These are phyloP conservation scores for Sympetrum striolatum DNA, from an alignment of 2,888 invertebrate species.

Conservation along the genomic window DNA sequence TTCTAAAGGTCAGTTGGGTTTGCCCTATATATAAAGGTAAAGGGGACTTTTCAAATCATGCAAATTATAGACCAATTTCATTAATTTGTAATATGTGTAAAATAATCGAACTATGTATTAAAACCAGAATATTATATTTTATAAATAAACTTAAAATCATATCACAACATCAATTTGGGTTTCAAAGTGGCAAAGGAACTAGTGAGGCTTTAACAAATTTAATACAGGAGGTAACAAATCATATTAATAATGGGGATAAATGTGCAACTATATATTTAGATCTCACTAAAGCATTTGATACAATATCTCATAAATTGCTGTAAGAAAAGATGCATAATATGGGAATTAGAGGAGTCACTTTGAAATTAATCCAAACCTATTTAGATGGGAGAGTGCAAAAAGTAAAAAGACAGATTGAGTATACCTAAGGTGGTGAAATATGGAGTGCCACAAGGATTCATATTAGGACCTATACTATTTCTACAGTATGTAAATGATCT, in stretches of 20 bases:
- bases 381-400: too few species aligned
- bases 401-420: neutral
- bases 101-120: too few species aligned
- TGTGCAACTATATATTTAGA: neutral
- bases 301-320: neutral
- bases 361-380: neutral
- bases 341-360: neutral
- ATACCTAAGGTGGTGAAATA: neutral
- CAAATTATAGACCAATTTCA: too few species aligned
- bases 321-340: neutral
- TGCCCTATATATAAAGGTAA: too few species aligned
- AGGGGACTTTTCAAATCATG: too few species aligned
- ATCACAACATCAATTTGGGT: neutral
- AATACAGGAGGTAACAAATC: neutral
- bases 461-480: neutral
- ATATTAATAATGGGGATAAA: neutral
- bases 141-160: too few species aligned
- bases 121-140: too few species aligned
- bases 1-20: too few species aligned
- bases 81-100: too few species aligned
- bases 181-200: neutral
- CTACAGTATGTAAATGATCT: neutral
- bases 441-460: neutral
- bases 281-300: neutral
- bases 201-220: neutral